phyloP scores from a whole-genome alignment of 2,113 vertebrate species.

The Xyliphius kryptos region DNA sequence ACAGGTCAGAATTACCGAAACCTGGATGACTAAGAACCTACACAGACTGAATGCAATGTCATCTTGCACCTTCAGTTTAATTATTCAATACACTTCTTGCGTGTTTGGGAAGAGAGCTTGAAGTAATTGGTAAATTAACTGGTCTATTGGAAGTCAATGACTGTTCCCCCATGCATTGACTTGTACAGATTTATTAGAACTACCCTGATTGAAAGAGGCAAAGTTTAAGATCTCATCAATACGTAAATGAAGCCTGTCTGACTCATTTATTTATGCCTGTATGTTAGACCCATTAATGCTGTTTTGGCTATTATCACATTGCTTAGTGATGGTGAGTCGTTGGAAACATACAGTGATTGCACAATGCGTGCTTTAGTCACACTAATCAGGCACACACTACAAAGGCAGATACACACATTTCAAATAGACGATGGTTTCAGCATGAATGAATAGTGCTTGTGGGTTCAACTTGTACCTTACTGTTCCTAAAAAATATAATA shows the following conservation, averaged over 20 bases:
- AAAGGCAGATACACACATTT: conserved; percentile 52
- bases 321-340: conserved; percentile 56
- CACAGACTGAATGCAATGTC: too few relatives aligned
- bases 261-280: conserved; percentile 70
- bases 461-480: too few relatives aligned
- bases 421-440: too few relatives aligned
- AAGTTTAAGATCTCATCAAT: conserved; percentile 48
- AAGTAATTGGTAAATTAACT: conserved; percentile 18
- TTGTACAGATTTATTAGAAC: conserved; percentile 40
- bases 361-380: conserved; percentile 69
- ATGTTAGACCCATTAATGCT: conserved; percentile 62
- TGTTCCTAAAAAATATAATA: too few relatives aligned
- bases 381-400: conserved; percentile 59
- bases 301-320: conserved; percentile 66
- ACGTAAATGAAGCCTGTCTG: conserved; percentile 60
- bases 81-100: too few relatives aligned
- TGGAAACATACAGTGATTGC: conserved; percentile 55
- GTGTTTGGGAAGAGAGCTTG: too few relatives aligned
- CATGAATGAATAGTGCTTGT: too few relatives aligned
- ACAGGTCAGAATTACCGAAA: too few relatives aligned
- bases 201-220: conserved; percentile 37
- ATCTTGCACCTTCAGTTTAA: too few relatives aligned
- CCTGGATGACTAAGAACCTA: too few relatives aligned
- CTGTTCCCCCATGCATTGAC: conserved; percentile 25
- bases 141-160: conserved; percentile 17